A percentile compares a stretch with the other conserved stretches of the same genome.
Conservation (phyloP, 1,140 invertebrate species). For the Hyposmocoma kahamanoa region DNA sequence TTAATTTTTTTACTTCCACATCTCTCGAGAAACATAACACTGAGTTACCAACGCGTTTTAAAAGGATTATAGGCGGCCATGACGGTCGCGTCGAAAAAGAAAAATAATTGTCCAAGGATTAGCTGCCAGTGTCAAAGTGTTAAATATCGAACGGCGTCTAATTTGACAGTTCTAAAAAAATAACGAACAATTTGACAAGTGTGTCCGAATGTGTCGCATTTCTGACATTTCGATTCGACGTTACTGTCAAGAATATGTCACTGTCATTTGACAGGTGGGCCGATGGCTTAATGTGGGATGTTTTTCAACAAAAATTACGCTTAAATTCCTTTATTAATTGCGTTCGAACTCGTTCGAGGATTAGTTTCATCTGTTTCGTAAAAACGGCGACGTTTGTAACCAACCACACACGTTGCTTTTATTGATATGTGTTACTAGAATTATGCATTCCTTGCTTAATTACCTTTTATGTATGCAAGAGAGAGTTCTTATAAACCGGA, state of each 20-base stretch:
- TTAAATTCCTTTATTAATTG: slow-evolving; percentile 45
- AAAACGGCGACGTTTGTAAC: too few species aligned
- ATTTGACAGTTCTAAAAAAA: slow-evolving; percentile 58
- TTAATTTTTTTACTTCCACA: too few species aligned
- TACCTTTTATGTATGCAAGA: too few species aligned
- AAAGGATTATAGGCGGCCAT: slow-evolving; percentile 64
- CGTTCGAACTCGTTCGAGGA: slow-evolving; percentile 27
- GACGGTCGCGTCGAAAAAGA: slow-evolving; percentile 50
- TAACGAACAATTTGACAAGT: slow-evolving; percentile 46
- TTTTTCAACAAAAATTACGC: slow-evolving; percentile 54
- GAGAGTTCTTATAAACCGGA: too few species aligned
- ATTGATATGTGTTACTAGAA: too few species aligned
- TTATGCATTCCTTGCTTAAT: too few species aligned
- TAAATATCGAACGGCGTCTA: slow-evolving; percentile 67
- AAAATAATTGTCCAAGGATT: slow-evolving; percentile 64
- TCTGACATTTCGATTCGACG: slow-evolving; percentile 56
- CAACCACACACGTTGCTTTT: too few species aligned
- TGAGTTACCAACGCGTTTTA: too few species aligned
- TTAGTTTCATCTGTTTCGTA: slow-evolving; percentile 23
- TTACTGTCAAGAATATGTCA: slow-evolving; percentile 31
- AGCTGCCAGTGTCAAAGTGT: slow-evolving; percentile 71
- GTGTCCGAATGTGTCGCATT: slow-evolving; percentile 65
- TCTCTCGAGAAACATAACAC: too few species aligned
- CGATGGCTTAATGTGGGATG: slow-evolving; percentile 38
- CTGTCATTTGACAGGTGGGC: slow-evolving; percentile 25